These are phyloP conservation scores for Rhamphomyia laevipes DNA, from an alignment of 2,888 invertebrate species.

Conservation along the genomic window DNA sequence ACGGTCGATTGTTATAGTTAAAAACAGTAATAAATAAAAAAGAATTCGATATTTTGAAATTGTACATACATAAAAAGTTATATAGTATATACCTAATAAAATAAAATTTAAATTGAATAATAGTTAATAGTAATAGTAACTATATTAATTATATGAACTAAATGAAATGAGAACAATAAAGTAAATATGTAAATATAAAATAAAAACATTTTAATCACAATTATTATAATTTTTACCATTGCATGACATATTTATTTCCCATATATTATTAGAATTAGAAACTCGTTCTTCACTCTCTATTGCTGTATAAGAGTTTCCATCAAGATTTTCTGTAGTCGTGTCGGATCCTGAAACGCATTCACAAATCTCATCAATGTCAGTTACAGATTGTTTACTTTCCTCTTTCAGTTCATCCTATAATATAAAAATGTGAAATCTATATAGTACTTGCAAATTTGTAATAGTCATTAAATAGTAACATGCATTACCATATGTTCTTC, in stretches of 20 bases:
- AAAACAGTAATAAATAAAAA: too few species aligned
- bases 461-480: too few species aligned
- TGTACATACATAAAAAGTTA: too few species aligned
- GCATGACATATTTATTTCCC: constrained; percentile 16
- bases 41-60: too few species aligned
- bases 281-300: not conserved
- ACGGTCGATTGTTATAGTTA: too few species aligned
- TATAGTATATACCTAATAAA: too few species aligned
- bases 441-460: constrained; percentile 36
- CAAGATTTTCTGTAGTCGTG: constrained; percentile 9
- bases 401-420: constrained; percentile 3
- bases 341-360: constrained; percentile 37
- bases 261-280: constrained; percentile 12
- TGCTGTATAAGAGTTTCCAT: not conserved
- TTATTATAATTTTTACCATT: constrained; percentile 11
- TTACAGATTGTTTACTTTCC: constrained; percentile 35
- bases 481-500: constrained; percentile 48
- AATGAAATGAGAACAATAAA: too few species aligned
- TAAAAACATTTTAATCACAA: too few species aligned
- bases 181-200: too few species aligned
- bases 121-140: too few species aligned
- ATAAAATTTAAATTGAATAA: too few species aligned
- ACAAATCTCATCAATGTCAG: constrained; percentile 50
- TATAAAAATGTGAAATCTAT: not conserved
- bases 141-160: too few species aligned